Evolutionary conservation across 1,140 invertebrate genomes (phyloP), one percentile per base, ranked within the genome.

Genomic region (Diachasmimorpha longicaudata): DNA sequence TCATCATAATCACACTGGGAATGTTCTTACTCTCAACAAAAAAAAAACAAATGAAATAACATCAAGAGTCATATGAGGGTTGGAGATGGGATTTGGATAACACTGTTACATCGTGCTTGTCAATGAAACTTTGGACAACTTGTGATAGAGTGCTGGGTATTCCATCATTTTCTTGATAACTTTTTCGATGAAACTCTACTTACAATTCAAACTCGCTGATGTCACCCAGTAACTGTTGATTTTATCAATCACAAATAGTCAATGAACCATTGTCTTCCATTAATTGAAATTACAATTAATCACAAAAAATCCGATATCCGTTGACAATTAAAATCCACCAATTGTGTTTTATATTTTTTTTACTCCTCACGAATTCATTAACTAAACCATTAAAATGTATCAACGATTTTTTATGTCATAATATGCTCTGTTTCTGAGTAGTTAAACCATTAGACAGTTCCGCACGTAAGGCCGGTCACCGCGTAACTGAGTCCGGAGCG

Each of bases 401-500:
- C 25, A 5, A 14, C 11, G 1, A 1, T 36, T 9, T 66, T 11
- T 37, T 37, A 39, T 68, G 14, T 68, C 5, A 37, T 68, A 0
- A 8, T 36, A 39, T 36, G 3, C n/a, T 16, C 8, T 37, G n/a
- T 37, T 11, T 39, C 13, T 68, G 0, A 68, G 31, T 19, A n/a
- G 3, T 63, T 63, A 25, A 63, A 68, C 11, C 13, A 68, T 37
- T 68, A n/a, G 31, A 68, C 36, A 31, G 25, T 36, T 68, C 23
- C 80, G 85, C 81, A 85, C 86, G 82, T 84, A 84, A 87, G 84
- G 86, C 86, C 87, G 85, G 85, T 81, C 83, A 84, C 85, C 86
- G 85, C 82, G 86, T 87, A 87, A 88, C 87, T 87, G 87, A 88
- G 84, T 87, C 85, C 84, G 84, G 83, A 85, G 81, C 82, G 84